Evolutionary conservation across 2,888 invertebrate species (phyloP).

Genomic region (Macrosiphum euphorbiae): DNA sequence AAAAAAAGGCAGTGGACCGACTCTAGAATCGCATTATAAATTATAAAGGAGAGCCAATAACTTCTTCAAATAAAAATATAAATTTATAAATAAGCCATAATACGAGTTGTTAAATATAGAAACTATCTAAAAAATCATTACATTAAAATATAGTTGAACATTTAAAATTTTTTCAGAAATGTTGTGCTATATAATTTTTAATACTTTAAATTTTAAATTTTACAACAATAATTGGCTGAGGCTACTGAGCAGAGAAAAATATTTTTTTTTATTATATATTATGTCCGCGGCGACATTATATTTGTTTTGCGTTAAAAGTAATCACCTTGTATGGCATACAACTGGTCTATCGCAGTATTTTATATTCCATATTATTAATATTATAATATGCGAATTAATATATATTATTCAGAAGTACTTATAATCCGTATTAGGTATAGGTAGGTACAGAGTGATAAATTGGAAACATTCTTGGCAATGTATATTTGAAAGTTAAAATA

Average conservation of each 20-base stretch:
- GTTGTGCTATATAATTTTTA: not conserved
- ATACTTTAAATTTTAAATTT: not conserved
- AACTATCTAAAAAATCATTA: not conserved
- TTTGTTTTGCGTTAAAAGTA: no score
- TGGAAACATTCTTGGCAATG: not conserved
- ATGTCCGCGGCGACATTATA: no score
- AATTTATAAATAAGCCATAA: not conserved
- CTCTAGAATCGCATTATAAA: not conserved
- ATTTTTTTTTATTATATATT: not conserved
- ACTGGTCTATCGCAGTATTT: not conserved
- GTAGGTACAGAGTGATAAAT: not conserved
- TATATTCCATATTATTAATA: not conserved
- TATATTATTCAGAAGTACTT: not conserved
- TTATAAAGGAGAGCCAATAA: not conserved
- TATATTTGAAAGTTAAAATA: constrained; percentile 20
- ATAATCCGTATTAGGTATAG: not conserved
- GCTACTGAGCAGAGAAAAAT: not conserved
- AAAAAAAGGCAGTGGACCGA: not conserved
- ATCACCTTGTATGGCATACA: not conserved
- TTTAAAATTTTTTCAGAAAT: not conserved
- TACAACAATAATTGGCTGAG: not conserved
- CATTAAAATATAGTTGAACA: not conserved
- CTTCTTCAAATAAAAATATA: not conserved
- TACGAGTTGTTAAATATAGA: not conserved
- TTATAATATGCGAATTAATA: not conserved